Conservation (phyloP, 2,888 invertebrate genomes). For the Plebejus anna region DNA sequence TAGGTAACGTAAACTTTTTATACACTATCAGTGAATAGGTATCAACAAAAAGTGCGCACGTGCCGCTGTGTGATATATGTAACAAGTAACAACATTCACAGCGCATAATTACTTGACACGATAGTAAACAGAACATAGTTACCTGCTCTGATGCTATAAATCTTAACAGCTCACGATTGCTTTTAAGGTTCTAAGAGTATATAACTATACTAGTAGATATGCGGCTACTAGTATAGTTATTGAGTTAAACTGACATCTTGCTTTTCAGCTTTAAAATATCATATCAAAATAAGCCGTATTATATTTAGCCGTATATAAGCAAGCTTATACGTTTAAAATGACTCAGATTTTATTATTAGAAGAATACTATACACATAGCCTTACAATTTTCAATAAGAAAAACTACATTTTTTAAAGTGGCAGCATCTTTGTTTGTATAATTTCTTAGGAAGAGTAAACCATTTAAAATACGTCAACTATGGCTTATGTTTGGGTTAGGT, state of each 20-base stretch:
- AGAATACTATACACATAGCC: background rate
- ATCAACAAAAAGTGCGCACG: slow-evolving; percentile 29
- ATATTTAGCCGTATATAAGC: too few species aligned
- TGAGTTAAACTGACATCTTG: background rate
- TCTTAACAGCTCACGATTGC: slow-evolving; percentile 14
- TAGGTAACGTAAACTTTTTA: slow-evolving; percentile 46
- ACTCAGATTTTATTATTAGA: too few species aligned
- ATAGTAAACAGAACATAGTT: slow-evolving; percentile 1
- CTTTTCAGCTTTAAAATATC: background rate
- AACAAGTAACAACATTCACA: slow-evolving; percentile 20
- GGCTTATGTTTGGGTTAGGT: too few species aligned
- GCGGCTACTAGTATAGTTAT: background rate
- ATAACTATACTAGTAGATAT: background rate
- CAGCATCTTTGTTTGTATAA: too few species aligned
- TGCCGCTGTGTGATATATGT: slow-evolving; percentile 28
- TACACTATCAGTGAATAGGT: slow-evolving; percentile 39
- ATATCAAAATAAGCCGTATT: too few species aligned
- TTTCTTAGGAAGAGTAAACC: too few species aligned
- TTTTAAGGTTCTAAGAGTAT: background rate
- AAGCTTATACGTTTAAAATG: too few species aligned
- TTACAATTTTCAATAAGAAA: too few species aligned
- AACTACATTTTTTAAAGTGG: too few species aligned
- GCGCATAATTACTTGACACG: slow-evolving; percentile 21
- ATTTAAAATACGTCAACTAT: too few species aligned
- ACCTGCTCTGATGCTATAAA: slow-evolving; percentile 18